A percentile compares a stretch with the other conserved stretches of the same genome.
phyloP scores from a whole-genome alignment of 2,888 invertebrate species.

The Notodonta dromedarius region DNA sequence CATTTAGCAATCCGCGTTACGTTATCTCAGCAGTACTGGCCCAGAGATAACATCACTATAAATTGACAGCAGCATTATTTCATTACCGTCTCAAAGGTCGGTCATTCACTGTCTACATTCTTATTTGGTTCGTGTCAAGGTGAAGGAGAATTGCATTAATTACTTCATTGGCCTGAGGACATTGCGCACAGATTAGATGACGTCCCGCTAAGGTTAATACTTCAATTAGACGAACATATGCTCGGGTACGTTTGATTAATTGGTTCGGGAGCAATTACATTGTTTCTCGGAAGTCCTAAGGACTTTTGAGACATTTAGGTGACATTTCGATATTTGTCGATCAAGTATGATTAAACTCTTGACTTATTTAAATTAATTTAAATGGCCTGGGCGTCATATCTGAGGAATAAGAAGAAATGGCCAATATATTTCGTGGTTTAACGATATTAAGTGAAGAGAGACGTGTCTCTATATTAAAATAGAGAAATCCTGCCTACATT shows the following conservation, averaged over 20 bases:
- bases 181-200: constrained; percentile 29
- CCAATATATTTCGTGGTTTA: background rate
- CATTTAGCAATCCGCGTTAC: background rate
- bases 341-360: background rate
- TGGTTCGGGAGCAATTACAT: constrained; percentile 38
- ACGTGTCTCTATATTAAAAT: too few species aligned
- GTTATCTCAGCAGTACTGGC: constrained; percentile 7
- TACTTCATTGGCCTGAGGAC: constrained; percentile 25
- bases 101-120: constrained; percentile 65
- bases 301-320: constrained; percentile 25
- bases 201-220: constrained; percentile 33
- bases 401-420: background rate
- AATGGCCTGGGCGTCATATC: background rate
- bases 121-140: constrained; percentile 56
- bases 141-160: constrained; percentile 52
- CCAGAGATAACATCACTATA: constrained; percentile 32
- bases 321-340: background rate
- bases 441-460: background rate
- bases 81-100: constrained; percentile 59
- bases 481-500: too few species aligned
- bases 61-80: constrained; percentile 39
- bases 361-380: background rate
- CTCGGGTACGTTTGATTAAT: constrained; percentile 15
- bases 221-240: constrained; percentile 15
- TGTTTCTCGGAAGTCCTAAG: constrained; percentile 24